Percentiles rank a stretch among this genome's conserved stretches.
phyloP scores from a whole-genome alignment of 2,113 vertebrate genomes.

The Nannospalax galili region DNA sequence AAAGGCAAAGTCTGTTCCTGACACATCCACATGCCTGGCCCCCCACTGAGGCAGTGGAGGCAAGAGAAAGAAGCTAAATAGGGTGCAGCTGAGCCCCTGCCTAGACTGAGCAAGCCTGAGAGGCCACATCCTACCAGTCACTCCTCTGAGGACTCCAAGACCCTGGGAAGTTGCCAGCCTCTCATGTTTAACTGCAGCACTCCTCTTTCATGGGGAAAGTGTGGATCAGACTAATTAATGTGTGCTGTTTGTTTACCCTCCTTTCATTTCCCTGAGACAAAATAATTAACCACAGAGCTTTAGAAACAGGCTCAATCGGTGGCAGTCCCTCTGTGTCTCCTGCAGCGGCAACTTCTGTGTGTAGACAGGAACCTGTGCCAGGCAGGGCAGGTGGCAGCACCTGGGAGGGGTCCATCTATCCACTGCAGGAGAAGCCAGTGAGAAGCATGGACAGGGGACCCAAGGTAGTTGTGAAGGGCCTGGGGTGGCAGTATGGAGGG shows the following conservation, averaged over 20 bases:
- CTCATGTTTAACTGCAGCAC: conserved; percentile 1
- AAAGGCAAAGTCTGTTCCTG: background rate
- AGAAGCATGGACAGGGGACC: background rate
- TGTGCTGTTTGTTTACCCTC: conserved; percentile 78
- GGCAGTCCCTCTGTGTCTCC: conserved; percentile 47
- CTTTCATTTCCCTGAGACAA: conserved; percentile 75
- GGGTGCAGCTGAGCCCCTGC: background rate
- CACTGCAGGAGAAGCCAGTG: background rate
- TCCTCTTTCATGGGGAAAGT: conserved; percentile 55
- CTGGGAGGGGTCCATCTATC: background rate
- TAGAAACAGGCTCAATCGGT: background rate
- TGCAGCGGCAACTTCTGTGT: background rate
- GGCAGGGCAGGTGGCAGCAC: background rate
- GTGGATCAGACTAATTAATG: conserved; percentile 77
- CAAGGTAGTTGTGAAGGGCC: background rate
- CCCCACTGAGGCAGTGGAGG: background rate
- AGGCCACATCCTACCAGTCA: background rate
- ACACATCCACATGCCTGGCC: background rate
- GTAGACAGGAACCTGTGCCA: accelerated
- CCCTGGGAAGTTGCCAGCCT: conserved; percentile 33
- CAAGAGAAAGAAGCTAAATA: background rate
- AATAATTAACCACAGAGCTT: conserved; percentile 77
- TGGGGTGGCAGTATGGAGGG: background rate
- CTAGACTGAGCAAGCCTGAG: accelerated
- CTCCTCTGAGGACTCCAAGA: background rate